Conservation (phyloP, 2,113 vertebrate species). For the Nannobrachium achirus region DNA sequence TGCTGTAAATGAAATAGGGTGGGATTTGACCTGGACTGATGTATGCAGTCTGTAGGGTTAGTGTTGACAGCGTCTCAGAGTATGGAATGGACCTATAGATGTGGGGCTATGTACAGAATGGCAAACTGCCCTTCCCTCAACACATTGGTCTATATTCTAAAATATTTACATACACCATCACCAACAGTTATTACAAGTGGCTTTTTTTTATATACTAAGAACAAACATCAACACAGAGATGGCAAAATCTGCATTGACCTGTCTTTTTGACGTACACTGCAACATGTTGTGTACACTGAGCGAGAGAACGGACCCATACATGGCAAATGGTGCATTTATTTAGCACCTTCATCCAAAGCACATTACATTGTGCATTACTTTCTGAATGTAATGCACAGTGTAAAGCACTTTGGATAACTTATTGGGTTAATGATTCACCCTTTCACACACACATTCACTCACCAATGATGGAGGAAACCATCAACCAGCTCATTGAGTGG, state of each 20-base stretch:
- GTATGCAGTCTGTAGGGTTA: constrained; percentile 11
- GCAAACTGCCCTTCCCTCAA: background rate
- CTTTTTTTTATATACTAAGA: background rate
- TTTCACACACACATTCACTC: too few species aligned
- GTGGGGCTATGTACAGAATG: constrained; percentile 10
- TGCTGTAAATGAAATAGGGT: constrained; percentile 55
- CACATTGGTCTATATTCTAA: background rate
- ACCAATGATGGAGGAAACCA: too few species aligned
- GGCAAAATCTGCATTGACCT: background rate
- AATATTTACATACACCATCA: background rate
- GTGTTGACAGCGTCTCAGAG: constrained; percentile 57
- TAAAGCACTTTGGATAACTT: too few species aligned
- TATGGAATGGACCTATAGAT: constrained; percentile 45
- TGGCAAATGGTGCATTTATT: too few species aligned
- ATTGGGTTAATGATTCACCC: too few species aligned
- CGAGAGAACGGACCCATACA: too few species aligned
- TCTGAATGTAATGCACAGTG: too few species aligned
- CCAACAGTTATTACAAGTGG: background rate
- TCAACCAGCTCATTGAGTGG: too few species aligned
- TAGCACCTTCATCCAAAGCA: too few species aligned
- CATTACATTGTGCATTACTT: too few species aligned
- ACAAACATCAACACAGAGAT: background rate
- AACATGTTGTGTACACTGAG: too few species aligned
- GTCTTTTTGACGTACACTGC: background rate
- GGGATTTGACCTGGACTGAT: constrained; percentile 48